Conservation (phyloP, 2,113 vertebrate species). For the Myiagra hebetior region DNA sequence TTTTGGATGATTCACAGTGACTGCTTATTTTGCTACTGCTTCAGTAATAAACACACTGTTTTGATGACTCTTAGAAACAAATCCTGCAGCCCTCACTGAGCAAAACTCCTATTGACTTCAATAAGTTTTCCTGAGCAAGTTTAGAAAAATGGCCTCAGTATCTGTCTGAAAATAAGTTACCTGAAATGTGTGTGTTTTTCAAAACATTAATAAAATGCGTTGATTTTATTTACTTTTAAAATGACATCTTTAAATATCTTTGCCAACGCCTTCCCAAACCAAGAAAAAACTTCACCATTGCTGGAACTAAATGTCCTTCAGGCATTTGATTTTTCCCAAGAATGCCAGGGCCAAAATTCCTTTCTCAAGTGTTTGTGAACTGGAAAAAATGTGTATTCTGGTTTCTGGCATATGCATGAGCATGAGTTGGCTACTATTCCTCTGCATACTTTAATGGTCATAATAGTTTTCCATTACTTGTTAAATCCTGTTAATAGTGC, state of each 20-base stretch:
- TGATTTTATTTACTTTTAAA: slow-evolving; percentile 14
- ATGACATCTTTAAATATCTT: background rate
- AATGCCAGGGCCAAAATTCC: slow-evolving; percentile 25
- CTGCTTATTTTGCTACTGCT: slow-evolving; percentile 49
- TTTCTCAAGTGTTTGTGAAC: slow-evolving; percentile 39
- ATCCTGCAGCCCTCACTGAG: background rate
- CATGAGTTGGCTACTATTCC: background rate
- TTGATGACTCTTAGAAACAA: slow-evolving; percentile 34
- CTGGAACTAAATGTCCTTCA: slow-evolving; percentile 15
- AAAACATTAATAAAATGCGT: background rate
- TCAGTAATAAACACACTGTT: slow-evolving; percentile 57
- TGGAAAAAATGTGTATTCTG: slow-evolving; percentile 55
- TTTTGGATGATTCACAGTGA: slow-evolving; percentile 38
- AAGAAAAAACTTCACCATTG: background rate
- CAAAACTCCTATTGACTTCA: slow-evolving; percentile 10
- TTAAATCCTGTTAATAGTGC: background rate
- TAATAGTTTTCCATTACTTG: slow-evolving; percentile 48
- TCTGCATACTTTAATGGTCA: slow-evolving; percentile 24
- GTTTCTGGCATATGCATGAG: slow-evolving; percentile 36
- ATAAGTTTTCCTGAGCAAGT: background rate
- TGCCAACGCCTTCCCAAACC: background rate
- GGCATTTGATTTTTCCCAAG: slow-evolving; percentile 8
- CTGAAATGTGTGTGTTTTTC: background rate
- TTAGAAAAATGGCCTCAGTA: background rate
- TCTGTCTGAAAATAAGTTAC: background rate